Evolutionary conservation across 2,888 invertebrate species (phyloP).

Genomic region (Erpobdella octoculata): DNA sequence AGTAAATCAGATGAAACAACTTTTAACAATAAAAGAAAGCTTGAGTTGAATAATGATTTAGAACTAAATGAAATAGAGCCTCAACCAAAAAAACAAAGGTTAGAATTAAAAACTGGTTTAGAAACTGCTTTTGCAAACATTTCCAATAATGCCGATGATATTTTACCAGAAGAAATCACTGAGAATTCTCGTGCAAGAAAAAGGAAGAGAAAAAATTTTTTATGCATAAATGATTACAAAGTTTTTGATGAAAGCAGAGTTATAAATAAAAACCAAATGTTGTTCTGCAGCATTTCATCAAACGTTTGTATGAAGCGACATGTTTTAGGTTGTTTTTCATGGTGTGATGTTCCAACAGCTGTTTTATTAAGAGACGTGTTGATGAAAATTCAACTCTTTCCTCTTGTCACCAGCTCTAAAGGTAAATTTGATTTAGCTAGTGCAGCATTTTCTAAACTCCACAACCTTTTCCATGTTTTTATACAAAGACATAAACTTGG

Average conservation of each 20-base stretch:
- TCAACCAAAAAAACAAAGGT: not conserved
- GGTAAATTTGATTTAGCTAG: not conserved
- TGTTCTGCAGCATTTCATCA: not conserved
- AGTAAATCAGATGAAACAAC: no score
- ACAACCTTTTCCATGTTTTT: not conserved
- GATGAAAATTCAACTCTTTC: slow-evolving; percentile 7
- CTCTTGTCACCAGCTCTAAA: not conserved
- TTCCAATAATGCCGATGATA: not conserved
- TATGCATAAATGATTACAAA: not conserved
- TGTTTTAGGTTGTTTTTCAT: not conserved
- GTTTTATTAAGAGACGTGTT: not conserved
- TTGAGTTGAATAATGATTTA: not conserved
- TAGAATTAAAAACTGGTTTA: not conserved
- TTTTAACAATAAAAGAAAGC: not conserved
- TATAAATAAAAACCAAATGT: not conserved
- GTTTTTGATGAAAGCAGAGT: slow-evolving; percentile 1
- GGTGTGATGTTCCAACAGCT: not conserved
- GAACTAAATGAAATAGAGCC: not conserved
- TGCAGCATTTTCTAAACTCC: not conserved
- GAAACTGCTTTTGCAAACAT: not conserved
- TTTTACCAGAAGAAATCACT: not conserved
- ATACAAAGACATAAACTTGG: not conserved
- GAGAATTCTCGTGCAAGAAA: not conserved
- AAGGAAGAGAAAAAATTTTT: not conserved
- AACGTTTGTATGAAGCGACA: not conserved